phyloP scores from a whole-genome alignment of 2,797 vertebrate species.

The Todus mexicanus region DNA sequence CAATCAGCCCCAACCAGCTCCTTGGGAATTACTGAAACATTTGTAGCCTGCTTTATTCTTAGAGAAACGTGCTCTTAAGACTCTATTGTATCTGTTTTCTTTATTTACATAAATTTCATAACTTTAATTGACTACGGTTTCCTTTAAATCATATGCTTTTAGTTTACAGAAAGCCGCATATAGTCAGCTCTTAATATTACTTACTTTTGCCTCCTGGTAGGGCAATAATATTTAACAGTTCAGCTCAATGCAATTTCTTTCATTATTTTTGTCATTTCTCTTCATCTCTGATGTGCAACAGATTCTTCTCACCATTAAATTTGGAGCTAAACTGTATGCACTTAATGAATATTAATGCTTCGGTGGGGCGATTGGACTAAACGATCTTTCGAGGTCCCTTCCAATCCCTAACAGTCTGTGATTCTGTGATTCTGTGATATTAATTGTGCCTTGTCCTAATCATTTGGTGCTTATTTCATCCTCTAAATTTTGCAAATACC shows the following conservation, averaged over 20 bases:
- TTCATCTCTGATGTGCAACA: neutral
- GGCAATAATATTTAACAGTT: neutral
- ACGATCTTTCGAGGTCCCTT: no score
- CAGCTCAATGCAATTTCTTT: neutral
- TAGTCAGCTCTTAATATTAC: neutral
- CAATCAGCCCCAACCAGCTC: neutral
- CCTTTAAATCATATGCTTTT: neutral
- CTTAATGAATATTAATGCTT: no score
- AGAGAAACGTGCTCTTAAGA: neutral
- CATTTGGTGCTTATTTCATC: neutral
- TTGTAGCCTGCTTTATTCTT: neutral
- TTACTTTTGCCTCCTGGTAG: neutral
- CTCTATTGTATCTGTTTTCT: neutral
- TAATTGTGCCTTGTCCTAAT: neutral
- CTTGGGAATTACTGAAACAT: conserved; percentile 4
- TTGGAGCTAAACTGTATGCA: neutral
- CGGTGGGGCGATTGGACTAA: no score
- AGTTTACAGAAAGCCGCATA: neutral
- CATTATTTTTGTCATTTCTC: neutral
- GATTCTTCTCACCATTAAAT: neutral
- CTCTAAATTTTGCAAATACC: neutral
- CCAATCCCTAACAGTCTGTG: no score
- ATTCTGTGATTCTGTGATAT: no score
- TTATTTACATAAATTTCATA: neutral
- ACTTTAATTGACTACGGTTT: neutral